phyloP scores from a whole-genome alignment of 2,888 invertebrate species.

The Iphiclides podalirius region DNA sequence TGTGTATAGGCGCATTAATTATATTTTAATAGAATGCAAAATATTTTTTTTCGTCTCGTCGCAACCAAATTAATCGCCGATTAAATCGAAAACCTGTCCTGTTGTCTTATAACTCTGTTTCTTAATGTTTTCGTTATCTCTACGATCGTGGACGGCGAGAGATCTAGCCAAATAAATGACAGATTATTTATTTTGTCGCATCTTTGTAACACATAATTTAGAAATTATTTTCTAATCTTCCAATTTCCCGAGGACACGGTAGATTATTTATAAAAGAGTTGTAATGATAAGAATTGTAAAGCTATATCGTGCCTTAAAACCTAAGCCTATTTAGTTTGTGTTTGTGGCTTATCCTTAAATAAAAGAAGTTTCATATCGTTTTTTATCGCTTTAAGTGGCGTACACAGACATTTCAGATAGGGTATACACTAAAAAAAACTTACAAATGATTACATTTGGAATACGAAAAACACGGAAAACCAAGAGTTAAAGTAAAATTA shows the following conservation, averaged over 20 bases:
- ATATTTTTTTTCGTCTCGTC: background rate
- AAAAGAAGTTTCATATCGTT: too few species aligned
- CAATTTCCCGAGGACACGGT: background rate
- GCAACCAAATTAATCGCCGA: slow-evolving; percentile 9
- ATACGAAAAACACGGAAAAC: too few species aligned
- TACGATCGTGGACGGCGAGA: background rate
- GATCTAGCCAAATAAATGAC: slow-evolving; percentile 3
- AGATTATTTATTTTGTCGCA: slow-evolving; percentile 6
- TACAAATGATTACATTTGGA: too few species aligned
- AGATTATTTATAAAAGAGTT: too few species aligned
- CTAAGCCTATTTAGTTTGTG: too few species aligned
- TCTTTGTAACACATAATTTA: background rate
- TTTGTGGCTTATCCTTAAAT: too few species aligned
- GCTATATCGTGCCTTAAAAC: too few species aligned
- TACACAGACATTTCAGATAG: too few species aligned
- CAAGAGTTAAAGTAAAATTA: too few species aligned
- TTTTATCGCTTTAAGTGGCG: too few species aligned
- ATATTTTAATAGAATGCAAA: slow-evolving; percentile 4
- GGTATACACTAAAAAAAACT: too few species aligned
- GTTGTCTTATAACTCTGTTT: slow-evolving; percentile 4
- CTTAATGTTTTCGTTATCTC: slow-evolving; percentile 8
- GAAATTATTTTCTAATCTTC: background rate
- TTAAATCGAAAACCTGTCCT: slow-evolving; percentile 5
- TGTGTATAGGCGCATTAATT: slow-evolving; percentile 4
- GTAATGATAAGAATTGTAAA: too few species aligned